Evolutionary conservation across 2,888 invertebrate genomes (phyloP), one percentile per base, ranked within the genome.

Genomic region (Carcina quercana): DNA sequence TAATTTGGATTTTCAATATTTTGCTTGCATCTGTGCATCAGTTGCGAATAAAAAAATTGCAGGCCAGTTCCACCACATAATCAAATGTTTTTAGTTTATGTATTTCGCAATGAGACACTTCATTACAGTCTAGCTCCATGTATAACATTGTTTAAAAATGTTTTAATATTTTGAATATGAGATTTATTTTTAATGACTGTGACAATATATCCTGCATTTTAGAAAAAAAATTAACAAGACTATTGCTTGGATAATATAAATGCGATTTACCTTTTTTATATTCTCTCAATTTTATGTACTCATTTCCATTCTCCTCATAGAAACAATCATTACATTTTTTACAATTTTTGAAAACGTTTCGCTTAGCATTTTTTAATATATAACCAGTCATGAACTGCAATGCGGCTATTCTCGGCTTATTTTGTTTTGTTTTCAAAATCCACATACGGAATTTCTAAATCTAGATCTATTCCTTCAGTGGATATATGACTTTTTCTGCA

Each of bases 21-120:
- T 30, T 30, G 13, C 26, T 35, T 8, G 22, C 13, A n/a, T 35
- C 35, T 31, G 13, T 30, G 22, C 35, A 35, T 22, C 31, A 34
- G 26, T 20, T 30, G 17, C n/a, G 21, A 20, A 34, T 30, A 25
- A 34, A 34, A 14, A 34, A 34, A 20, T 5, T 21, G n/a, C 13
- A 22, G 5, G 13, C 2, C 5, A 25, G n/a, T 12, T 25, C 19
- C 4, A 19, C 12, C 13, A 32, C 2, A 14, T 14, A 26, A n/a
- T 14, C 14, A 26, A 13, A 14, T 3, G 3, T 20, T 7, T 13
- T 6, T 2, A n/a, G 13, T 19, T 19, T 32, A 20, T 26, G 26
- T 4, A 8, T 14, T 15, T 26, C 14, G 8, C 26, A 26, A 11
- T 26, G 5, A 26, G 8, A 26, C 4, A 26, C 4, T 26, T 26